Evolutionary conservation across 2,797 vertebrate genomes (phyloP).

Genomic region (Cichlasoma orientale): DNA sequence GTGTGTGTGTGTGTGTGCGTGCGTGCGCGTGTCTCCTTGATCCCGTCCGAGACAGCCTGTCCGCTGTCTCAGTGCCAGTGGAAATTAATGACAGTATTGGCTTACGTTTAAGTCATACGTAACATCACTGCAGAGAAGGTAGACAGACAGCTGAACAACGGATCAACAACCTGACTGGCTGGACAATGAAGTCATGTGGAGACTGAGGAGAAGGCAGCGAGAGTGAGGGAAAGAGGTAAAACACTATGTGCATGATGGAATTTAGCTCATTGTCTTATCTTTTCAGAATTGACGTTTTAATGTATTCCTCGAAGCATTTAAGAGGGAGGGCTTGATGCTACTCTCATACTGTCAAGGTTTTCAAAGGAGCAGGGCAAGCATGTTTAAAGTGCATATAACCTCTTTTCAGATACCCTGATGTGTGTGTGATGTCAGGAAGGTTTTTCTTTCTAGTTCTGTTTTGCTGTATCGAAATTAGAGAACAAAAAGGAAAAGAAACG

Average conservation of each 20-base stretch:
- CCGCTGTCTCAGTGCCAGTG: constrained; percentile 66
- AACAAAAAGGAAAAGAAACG: constrained; percentile 1
- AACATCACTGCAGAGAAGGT: constrained; percentile 56
- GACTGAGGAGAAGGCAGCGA: background rate
- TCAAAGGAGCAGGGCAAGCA: background rate
- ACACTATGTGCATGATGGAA: background rate
- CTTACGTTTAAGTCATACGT: constrained; percentile 71
- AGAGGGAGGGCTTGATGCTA: background rate
- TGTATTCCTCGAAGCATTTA: background rate
- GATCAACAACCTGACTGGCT: constrained; percentile 25
- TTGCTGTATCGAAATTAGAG: constrained; percentile 13
- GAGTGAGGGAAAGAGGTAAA: background rate
- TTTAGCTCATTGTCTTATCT: background rate
- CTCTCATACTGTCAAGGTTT: background rate
- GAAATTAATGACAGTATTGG: constrained; percentile 67
- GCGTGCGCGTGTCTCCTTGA: constrained; percentile 26
- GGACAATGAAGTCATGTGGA: constrained; percentile 48
- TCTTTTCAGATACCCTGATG: constrained; percentile 17
- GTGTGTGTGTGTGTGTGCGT: background rate
- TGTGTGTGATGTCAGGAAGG: constrained; percentile 17
- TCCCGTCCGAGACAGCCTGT: constrained; percentile 71
- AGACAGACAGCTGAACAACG: constrained; percentile 44
- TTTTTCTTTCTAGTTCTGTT: background rate
- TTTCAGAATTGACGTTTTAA: background rate
- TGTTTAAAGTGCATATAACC: constrained; percentile 44